phyloP scores from a whole-genome alignment of 2,888 invertebrate genomes.

The Toxonevra muliebris region DNA sequence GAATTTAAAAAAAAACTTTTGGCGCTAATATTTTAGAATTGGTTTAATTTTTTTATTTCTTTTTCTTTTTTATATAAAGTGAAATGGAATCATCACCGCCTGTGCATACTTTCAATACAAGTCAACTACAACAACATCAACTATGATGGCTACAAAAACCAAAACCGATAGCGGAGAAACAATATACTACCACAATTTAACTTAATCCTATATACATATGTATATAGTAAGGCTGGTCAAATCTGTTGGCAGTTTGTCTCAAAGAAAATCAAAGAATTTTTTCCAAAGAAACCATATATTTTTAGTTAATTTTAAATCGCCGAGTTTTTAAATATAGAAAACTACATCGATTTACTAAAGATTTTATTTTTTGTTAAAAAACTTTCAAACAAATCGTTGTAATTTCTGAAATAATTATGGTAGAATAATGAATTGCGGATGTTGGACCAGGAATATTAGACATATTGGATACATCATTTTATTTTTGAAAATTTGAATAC shows the following conservation, averaged over 20 bases:
- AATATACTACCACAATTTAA: conserved; percentile 16
- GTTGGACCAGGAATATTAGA: too few relatives aligned
- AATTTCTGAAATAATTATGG: too few relatives aligned
- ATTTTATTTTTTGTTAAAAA: not conserved
- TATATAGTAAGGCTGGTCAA: not conserved
- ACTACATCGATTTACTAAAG: not conserved
- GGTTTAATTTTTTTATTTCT: conserved; percentile 9
- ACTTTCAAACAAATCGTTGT: not conserved
- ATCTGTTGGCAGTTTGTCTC: not conserved
- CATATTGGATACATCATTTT: too few relatives aligned
- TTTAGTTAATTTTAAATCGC: too few relatives aligned
- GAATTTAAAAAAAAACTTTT: too few relatives aligned
- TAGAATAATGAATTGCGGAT: too few relatives aligned
- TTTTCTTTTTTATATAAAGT: conserved; percentile 31
- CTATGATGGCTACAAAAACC: not conserved
- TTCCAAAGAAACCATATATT: too few relatives aligned
- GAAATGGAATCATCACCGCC: conserved; percentile 27
- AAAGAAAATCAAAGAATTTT: not conserved
- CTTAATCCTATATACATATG: conserved; percentile 9
- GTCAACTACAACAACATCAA: not conserved
- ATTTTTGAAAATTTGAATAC: too few relatives aligned
- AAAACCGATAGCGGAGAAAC: conserved; percentile 19
- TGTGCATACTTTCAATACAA: not conserved
- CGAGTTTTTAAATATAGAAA: not conserved
- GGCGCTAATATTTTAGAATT: too few relatives aligned